phyloP scores from a whole-genome alignment of 2,888 invertebrate genomes.

The Drosophila ezoana region DNA sequence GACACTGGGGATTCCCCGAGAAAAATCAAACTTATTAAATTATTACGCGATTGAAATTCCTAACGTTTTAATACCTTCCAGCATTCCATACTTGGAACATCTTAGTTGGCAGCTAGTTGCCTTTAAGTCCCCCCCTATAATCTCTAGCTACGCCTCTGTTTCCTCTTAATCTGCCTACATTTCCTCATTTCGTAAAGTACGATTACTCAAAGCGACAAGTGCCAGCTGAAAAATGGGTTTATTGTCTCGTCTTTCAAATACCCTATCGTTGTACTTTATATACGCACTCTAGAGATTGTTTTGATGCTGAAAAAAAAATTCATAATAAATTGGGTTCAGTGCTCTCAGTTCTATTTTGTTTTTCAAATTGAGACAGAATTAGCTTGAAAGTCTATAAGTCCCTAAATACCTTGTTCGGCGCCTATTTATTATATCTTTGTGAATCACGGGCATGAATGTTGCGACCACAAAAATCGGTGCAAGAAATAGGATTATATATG shows the following conservation, averaged over 20 bases:
- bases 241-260: slow-evolving; percentile 9
- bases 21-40: too few relatives aligned
- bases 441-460: too few relatives aligned
- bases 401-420: too few relatives aligned
- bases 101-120: neutral
- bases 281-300: too few relatives aligned
- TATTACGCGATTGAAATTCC: neutral
- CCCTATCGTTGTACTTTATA: slow-evolving; percentile 2
- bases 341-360: neutral
- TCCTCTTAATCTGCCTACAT: slow-evolving; percentile 38
- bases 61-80: too few relatives aligned
- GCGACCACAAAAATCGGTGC: too few relatives aligned
- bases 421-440: too few relatives aligned
- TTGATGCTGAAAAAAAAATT: neutral
- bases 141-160: slow-evolving; percentile 14
- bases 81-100: too few relatives aligned
- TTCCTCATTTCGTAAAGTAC: slow-evolving; percentile 27
- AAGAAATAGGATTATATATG: too few relatives aligned
- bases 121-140: neutral
- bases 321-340: neutral
- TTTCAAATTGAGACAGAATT: neutral
- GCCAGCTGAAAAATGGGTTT: too few relatives aligned
- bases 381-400: too few relatives aligned
- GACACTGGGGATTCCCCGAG: neutral
- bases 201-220: slow-evolving; percentile 6